Evolutionary conservation across 2,888 invertebrate genomes (phyloP), one percentile per base, ranked within the genome.

Genomic region (Imbricaverruca yamaguchii): DNA sequence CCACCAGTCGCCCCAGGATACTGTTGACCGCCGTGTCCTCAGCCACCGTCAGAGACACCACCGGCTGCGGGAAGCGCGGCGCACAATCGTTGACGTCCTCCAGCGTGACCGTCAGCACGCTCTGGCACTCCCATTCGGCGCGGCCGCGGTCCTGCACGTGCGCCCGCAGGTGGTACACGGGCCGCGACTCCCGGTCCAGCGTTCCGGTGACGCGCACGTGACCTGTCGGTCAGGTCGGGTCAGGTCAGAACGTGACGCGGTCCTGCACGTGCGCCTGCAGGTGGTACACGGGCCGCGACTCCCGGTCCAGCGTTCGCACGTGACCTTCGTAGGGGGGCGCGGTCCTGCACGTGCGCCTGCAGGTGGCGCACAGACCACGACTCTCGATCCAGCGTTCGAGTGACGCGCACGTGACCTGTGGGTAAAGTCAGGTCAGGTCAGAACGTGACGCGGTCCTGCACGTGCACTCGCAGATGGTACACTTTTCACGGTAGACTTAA

Each of bases 21-120:
- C 94, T 93, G 81, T 95, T 94, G n/a, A 93, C 89, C 85, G 94
- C 93, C 0, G 94, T 94, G 87, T 96, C 95, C 88, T 96, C 96
- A 6, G 94, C 92, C 84, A 96, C 89, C 83, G 93, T 92, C 67
- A 93, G 92, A 84, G 92, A 93, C 88, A 95, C 95, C 63, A 91
- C 89, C 87, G 93, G 93, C 84, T 84, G 81, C 55, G 81, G 81
- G 85, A 85, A 67, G 85, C 85, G 61, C 13, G 86, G 86, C 18
- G 85, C 84, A 82, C 86, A 86, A 83, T 87, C 87, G 82, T 87
- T 87, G 21, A 86, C 85, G 83, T 87, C 87, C 56, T 84, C 84
- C 39, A 86, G 82, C 21, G 84, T 82, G 11, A 86, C 85, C 81
- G 85, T 85, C 53, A 86, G 83, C 87, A 93, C 92, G 0, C 94